These are phyloP conservation scores for Bolinopsis microptera DNA, from an alignment of 37 sponge, comb jelly and placozoan species.

Conservation along the genomic window DNA sequence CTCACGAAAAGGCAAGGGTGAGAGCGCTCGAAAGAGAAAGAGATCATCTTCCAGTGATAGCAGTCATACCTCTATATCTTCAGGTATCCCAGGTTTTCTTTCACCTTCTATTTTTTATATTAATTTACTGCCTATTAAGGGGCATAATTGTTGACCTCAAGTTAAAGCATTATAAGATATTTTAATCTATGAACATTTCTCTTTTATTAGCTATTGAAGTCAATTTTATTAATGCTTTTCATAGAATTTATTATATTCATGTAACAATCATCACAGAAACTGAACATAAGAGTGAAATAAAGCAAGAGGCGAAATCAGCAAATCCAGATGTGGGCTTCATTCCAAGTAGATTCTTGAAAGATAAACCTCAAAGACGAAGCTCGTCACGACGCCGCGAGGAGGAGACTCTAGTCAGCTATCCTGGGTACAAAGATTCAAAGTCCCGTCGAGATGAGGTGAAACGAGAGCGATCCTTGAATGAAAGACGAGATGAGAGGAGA, in stretches of 20 bases:
- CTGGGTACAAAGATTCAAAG: background rate
- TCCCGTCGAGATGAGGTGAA: background rate
- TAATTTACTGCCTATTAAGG: too few relatives aligned
- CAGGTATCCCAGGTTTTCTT: too few relatives aligned
- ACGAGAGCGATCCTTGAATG: background rate
- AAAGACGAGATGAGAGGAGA: background rate
- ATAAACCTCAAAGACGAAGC: background rate
- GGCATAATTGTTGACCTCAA: too few relatives aligned
- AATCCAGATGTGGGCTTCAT: constrained; percentile 32
- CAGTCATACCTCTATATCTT: background rate
- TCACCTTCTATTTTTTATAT: too few relatives aligned
- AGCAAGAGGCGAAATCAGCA: background rate
- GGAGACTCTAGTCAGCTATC: constrained; percentile 6
- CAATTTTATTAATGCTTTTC: too few relatives aligned
- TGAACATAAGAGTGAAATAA: background rate
- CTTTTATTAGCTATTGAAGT: too few relatives aligned
- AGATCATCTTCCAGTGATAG: background rate
- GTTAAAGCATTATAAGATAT: too few relatives aligned
- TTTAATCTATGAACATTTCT: too few relatives aligned
- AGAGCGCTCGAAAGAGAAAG: background rate
- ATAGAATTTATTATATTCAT: too few relatives aligned
- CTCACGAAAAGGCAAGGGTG: background rate
- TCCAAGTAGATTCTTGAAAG: constrained; percentile 34
- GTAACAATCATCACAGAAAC: background rate
- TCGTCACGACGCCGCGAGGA: constrained; percentile 40